Evolutionary conservation across 2,888 invertebrate genomes (phyloP).

Genomic region (Tachystola acroxantha): DNA sequence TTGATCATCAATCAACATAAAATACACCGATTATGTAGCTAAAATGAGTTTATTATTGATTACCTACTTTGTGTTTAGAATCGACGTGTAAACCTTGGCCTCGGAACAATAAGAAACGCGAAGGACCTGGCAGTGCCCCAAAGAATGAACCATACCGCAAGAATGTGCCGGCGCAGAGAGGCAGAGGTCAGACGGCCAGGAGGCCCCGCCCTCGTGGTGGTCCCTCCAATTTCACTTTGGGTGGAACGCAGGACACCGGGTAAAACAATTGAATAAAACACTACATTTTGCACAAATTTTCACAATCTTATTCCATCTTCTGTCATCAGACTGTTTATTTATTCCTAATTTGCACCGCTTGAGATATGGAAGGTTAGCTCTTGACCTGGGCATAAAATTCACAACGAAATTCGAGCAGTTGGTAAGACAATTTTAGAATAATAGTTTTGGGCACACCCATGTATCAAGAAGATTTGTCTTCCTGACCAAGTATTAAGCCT

Average conservation of each 20-base stretch:
- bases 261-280: conserved; percentile 26
- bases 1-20: too few relatives aligned
- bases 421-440: too few relatives aligned
- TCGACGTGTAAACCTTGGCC: conserved; percentile 79
- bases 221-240: conserved; percentile 63
- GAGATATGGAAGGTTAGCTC: too few relatives aligned
- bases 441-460: too few relatives aligned
- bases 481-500: too few relatives aligned
- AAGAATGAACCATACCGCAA: conserved; percentile 81
- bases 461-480: too few relatives aligned
- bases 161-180: conserved; percentile 83
- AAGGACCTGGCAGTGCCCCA: conserved; percentile 75
- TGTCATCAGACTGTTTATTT: neutral
- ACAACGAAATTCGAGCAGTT: too few relatives aligned
- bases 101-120: conserved; percentile 81
- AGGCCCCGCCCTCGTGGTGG: conserved; percentile 82
- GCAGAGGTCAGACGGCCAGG: conserved; percentile 83
- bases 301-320: neutral
- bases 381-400: too few relatives aligned
- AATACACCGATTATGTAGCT: too few relatives aligned
- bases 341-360: too few relatives aligned
- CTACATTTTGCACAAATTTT: neutral
- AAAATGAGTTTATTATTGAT: too few relatives aligned
- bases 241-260: conserved; percentile 86
- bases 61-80: conserved; percentile 30